These are phyloP conservation scores for Distichodus sexfasciatus DNA, from an alignment of 2,797 vertebrate genomes.

Conservation along the genomic window DNA sequence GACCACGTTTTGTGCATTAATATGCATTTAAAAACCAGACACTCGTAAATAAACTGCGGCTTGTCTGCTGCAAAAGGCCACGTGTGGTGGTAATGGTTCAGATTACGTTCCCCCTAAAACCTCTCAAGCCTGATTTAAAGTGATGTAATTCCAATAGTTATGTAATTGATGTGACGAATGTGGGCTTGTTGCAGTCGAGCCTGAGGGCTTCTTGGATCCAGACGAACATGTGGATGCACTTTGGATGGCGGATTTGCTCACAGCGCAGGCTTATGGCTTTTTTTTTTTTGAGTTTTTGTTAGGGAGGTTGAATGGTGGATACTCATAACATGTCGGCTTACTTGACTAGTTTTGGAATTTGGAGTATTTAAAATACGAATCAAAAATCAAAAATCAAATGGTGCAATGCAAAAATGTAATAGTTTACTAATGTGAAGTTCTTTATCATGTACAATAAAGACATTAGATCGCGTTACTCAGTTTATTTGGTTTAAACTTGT, in stretches of 20 bases:
- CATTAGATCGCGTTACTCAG: too few species aligned
- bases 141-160: not conserved
- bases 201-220: not conserved
- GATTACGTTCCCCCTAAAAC: constrained; percentile 14
- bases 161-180: not conserved
- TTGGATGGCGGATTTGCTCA: not conserved
- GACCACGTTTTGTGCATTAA: constrained; percentile 13
- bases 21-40: constrained; percentile 7
- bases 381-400: too few species aligned
- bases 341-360: too few species aligned
- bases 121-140: not conserved
- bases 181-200: constrained; percentile 16
- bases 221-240: not conserved
- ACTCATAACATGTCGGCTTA: too few species aligned
- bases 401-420: too few species aligned
- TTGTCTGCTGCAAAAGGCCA: constrained; percentile 21
- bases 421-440: too few species aligned
- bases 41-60: not conserved
- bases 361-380: too few species aligned
- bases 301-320: too few species aligned
- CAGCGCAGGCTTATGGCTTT: too few species aligned
- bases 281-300: too few species aligned
- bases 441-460: too few species aligned
- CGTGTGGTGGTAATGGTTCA: constrained; percentile 19
- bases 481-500: too few species aligned